These are phyloP conservation scores for Emydura subglobosa DNA, from an alignment of 2,113 vertebrate species.

Conservation along the genomic window DNA sequence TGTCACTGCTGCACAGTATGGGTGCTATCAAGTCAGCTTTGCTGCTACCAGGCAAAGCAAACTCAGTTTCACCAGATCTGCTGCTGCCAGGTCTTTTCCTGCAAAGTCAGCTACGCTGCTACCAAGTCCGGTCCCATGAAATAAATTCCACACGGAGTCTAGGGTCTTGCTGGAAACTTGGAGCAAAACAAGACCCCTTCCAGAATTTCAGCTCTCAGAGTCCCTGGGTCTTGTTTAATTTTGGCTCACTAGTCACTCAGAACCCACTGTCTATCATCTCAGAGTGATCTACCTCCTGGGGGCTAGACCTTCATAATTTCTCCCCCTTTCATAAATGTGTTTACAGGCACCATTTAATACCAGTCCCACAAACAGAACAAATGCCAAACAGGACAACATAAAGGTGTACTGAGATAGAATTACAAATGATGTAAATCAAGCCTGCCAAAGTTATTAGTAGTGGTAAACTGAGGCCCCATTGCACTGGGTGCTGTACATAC, in stretches of 20 bases:
- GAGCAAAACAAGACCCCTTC: background rate
- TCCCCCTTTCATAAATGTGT: background rate
- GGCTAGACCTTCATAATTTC: background rate
- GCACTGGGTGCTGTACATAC: background rate
- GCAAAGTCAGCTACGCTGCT: background rate
- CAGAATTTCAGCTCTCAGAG: background rate
- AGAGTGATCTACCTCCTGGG: background rate
- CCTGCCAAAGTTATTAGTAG: background rate
- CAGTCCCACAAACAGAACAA: background rate
- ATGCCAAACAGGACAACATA: background rate
- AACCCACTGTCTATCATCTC: background rate
- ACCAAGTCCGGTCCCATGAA: background rate
- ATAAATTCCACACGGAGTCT: background rate
- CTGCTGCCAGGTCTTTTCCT: background rate
- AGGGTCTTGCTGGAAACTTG: background rate
- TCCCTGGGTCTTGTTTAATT: background rate
- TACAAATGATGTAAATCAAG: background rate
- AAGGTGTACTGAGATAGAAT: rapidly evolving
- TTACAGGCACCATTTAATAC: rapidly evolving
- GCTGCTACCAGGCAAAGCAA: background rate
- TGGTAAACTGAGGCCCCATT: rapidly evolving
- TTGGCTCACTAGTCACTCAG: background rate
- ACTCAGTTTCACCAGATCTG: background rate
- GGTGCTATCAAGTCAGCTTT: too few species aligned
- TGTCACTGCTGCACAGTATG: too few species aligned